Base-by-base conservation (phyloP, 2,113 vertebrate genomes). In the Oplegnathus fasciatus region DNA sequence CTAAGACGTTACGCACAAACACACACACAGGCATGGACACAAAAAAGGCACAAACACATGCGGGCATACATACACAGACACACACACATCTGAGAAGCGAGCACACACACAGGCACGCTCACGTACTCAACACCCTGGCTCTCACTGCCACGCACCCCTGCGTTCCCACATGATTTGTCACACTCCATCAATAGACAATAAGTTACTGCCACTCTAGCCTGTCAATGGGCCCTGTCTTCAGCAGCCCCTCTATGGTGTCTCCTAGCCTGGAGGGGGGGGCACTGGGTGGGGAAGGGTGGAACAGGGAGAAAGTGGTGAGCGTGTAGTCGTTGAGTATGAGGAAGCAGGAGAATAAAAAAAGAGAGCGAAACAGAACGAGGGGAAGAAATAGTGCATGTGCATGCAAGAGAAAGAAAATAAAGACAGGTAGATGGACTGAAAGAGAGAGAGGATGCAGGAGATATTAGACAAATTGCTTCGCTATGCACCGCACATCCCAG, bases 101-200 rank as follows among this genome's bases (percentile, higher is more conserved):
- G 80, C 89, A 83, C 84, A 92, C 89, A 93, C 72, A 68, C 96
- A 91, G 91, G 84, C 94, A 96, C 95, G 91, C 94, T 94, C 95
- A 90, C 60, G 54, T 92, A 91, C 86, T 93, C 89, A 88, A 92
- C 92, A 89, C 87, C 85, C 92, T 18, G 80, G 79, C 86, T 91
- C 94, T 92, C 83, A 78, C 91, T 91, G 91, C 90, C 91, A 94
- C 78, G 95, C 95, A 97, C 95, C 92, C 95, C 95, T 91, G 93
- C 86, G 90, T 95, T 97, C 95, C 95, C 93, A 95, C 95, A 95
- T 95, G 95, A 97, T 98, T 97, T 98, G 97, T 97, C 96, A 97
- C 95, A 96, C 96, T 90, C 95, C 96, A 98, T 98, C 97, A 97
- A 97, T 96, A 97, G 95, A 96, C 98, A 98, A 97, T 97, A 98